Base-by-base conservation (phyloP, 2,113 vertebrate species). In the Podilymbus podiceps region DNA sequence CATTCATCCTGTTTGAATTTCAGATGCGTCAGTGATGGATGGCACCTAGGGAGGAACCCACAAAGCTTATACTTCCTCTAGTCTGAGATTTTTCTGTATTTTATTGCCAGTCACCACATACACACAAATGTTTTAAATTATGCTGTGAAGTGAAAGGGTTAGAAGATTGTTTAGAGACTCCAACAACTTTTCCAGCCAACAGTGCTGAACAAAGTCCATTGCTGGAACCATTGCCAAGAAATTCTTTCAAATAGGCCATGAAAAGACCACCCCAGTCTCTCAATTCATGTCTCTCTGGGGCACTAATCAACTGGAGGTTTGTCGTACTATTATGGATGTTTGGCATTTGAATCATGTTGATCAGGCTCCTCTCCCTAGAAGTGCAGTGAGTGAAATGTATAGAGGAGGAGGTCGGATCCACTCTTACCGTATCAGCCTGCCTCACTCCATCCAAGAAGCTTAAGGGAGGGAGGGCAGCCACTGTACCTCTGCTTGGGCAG, bases 41-140 rank as follows among this genome's bases (percentile, higher is more conserved):
- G 68, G 38, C 62, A 68, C 42, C 38, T 73, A 44, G 47, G 52
- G 60, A 93, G 82, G 76, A 68, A 72, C 68, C 72, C 95, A 86
- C 85, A 94, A 94, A 93, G 35, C 67, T 69, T 83, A 1, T 17
- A 73, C 44, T 92, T 95, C 90, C 89, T 94, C 73, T 72, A n/a
- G 49, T 52, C 76, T 82, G 58, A 91, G 52, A 69, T 72, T 90
- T 93, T 88, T 94, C 60, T 90, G 52, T 75, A 38, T 89, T 97
- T 96, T 93, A 73, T 75, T 91, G 84, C 86, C 77, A 92, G 42
- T 84, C 66, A 93, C 49, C 92, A 81, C 60, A 38, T 44, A 53
- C 15, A 44, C 62, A 76, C 89, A 95, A 95, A 69, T 95, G 86
- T 93, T 96, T 95, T 88, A 75, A 88, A 93, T 96, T 89, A 97